Evolutionary conservation across 2,113 vertebrate genomes (phyloP).

Genomic region (Pomatostomus ruficeps): DNA sequence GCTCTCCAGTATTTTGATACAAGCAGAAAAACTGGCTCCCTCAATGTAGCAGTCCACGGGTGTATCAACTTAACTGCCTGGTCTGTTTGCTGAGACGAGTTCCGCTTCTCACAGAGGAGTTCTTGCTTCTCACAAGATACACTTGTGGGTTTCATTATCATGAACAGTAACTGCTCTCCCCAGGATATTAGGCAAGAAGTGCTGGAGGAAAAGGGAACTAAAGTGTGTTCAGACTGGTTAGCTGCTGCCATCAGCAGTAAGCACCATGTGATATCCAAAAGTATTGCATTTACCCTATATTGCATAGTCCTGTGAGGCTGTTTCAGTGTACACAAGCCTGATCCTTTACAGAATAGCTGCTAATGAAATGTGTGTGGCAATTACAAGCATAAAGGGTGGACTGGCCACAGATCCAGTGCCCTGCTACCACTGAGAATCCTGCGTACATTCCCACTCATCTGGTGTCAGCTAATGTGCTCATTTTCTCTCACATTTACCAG

Average conservation of each 20-base stretch:
- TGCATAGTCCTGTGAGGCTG: not conserved
- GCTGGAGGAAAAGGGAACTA: constrained; percentile 55
- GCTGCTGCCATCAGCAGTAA: constrained; percentile 41
- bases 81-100: not conserved
- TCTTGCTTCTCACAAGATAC: not conserved
- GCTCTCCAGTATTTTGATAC: not conserved
- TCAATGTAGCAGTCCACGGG: not conserved
- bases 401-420: not conserved
- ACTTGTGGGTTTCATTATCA: not conserved
- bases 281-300: not conserved
- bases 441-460: not conserved
- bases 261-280: constrained; percentile 3
- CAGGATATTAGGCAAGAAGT: constrained; percentile 71
- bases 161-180: not conserved
- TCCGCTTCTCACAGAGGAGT: not conserved
- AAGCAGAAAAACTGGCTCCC: not conserved
- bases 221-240: constrained; percentile 15
- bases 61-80: not conserved
- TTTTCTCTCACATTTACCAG: not conserved
- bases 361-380: not conserved
- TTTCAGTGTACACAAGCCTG: not conserved
- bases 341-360: not conserved
- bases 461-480: fast-evolving
- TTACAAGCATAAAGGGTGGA: not conserved
- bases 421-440: not conserved